Evolutionary conservation across 2,888 invertebrate species (phyloP).

Genomic region (Silvanus unidentatus): DNA sequence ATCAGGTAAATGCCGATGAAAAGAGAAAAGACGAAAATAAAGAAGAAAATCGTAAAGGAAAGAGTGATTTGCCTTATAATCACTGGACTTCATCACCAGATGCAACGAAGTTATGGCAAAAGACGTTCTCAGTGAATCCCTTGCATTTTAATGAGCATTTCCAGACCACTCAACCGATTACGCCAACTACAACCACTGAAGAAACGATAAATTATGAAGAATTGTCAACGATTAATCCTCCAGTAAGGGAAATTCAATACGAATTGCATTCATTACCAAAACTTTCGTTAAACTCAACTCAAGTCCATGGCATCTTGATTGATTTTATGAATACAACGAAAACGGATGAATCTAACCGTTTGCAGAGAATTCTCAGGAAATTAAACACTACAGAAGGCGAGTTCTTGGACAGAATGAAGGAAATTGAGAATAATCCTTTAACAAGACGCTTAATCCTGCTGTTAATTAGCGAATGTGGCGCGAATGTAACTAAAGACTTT

Average conservation of each 20-base stretch:
- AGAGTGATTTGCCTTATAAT: slow-evolving; percentile 31
- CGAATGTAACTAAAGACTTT: slow-evolving; percentile 44
- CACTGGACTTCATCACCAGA: slow-evolving; percentile 42
- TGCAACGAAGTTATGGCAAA: slow-evolving; percentile 59
- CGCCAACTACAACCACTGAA: slow-evolving; percentile 19
- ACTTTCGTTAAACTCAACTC: slow-evolving; percentile 35
- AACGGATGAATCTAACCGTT: slow-evolving; percentile 60
- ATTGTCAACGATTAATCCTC: slow-evolving; percentile 10
- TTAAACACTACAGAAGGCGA: slow-evolving; percentile 71
- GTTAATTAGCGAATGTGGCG: slow-evolving; percentile 69
- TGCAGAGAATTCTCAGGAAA: slow-evolving; percentile 70
- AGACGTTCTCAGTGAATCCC: slow-evolving; percentile 65
- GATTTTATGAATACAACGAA: slow-evolving; percentile 56
- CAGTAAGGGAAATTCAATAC: slow-evolving; percentile 39
- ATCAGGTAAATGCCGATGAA: slow-evolving; percentile 43
- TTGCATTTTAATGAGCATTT: slow-evolving; percentile 61
- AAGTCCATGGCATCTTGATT: slow-evolving; percentile 40
- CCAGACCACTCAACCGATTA: slow-evolving; percentile 29
- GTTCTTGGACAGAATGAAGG: slow-evolving; percentile 74
- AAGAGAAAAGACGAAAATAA: slow-evolving; percentile 31
- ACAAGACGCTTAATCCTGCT: slow-evolving; percentile 68
- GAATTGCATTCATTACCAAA: slow-evolving; percentile 44
- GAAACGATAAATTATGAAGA: slow-evolving; percentile 12
- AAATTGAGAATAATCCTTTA: slow-evolving; percentile 70
- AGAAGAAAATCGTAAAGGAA: slow-evolving; percentile 16